Conservation (phyloP, 2,113 vertebrate genomes). For the Pseudopodoces humilis region DNA sequence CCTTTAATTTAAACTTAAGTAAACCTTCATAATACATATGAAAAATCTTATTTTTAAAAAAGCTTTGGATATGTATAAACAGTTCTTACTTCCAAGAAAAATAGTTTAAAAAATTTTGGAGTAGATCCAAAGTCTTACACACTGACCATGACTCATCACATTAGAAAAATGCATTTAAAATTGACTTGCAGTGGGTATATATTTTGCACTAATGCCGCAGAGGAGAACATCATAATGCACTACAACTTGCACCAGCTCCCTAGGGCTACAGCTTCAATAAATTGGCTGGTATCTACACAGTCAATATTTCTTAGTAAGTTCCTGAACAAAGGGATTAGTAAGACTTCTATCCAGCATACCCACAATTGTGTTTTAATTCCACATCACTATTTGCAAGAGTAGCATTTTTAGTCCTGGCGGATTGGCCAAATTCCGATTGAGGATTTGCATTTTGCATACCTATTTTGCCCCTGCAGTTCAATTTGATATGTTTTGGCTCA, state of each 20-base stretch:
- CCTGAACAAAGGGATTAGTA: constrained; percentile 34
- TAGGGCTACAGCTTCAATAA: constrained; percentile 29
- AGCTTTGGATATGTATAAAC: not conserved
- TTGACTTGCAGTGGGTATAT: not conserved
- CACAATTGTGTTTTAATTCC: constrained; percentile 36
- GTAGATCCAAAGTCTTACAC: not conserved
- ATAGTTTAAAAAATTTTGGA: not conserved
- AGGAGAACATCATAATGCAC: constrained; percentile 5
- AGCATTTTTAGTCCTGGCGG: constrained; percentile 13
- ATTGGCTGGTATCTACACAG: constrained; percentile 14
- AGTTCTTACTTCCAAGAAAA: not conserved
- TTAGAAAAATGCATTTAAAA: constrained; percentile 16
- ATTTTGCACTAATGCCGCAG: not conserved
- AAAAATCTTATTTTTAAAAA: not conserved
- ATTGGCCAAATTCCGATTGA: constrained; percentile 17
- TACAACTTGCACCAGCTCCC: not conserved
- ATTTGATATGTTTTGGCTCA: constrained; percentile 64
- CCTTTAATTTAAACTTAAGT: not conserved
- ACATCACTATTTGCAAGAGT: not conserved
- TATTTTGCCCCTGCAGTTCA: constrained; percentile 41
- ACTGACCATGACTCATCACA: not conserved
- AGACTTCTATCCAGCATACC: not conserved
- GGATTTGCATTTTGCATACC: constrained; percentile 56
- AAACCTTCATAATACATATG: not conserved
- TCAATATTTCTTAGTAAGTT: constrained; percentile 41